phyloP scores from a whole-genome alignment of 2,888 invertebrate genomes.

The Hecatera dysodea region DNA sequence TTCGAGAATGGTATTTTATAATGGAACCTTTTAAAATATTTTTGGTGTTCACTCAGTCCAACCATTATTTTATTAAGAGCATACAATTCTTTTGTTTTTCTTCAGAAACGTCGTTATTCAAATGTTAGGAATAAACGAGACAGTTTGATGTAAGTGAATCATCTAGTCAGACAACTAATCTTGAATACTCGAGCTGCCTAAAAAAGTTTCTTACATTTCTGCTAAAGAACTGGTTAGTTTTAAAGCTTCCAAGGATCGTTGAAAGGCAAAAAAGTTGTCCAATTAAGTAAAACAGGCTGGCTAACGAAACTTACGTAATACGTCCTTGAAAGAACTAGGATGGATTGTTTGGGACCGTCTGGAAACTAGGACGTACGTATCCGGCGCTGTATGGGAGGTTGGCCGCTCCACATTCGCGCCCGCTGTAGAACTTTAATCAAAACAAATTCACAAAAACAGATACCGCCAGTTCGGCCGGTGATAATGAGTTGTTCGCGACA shows the following conservation, averaged over 20 bases:
- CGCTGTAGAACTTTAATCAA: conserved; percentile 64
- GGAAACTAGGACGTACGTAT: conserved; percentile 51
- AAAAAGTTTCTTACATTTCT: conserved; percentile 59
- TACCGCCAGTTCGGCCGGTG: conserved; percentile 57
- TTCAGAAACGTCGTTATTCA: conserved; percentile 22
- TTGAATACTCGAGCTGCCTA: conserved; percentile 39
- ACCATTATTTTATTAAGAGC: conserved; percentile 38
- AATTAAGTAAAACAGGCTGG: conserved; percentile 63
- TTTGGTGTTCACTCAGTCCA: conserved; percentile 39
- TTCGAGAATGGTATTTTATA: conserved; percentile 60
- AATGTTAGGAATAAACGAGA: conserved; percentile 13
- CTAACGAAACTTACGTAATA: conserved; percentile 57
- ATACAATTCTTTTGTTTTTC: conserved; percentile 38
- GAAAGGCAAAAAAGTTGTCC: conserved; percentile 63
- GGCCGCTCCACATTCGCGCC: conserved; percentile 51
- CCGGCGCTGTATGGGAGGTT: conserved; percentile 17
- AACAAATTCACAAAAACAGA: conserved; percentile 68
- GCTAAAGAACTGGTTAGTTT: conserved; percentile 66
- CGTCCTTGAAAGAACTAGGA: conserved; percentile 57
- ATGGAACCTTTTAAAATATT: conserved; percentile 62
- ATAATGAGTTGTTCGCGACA: conserved; percentile 70
- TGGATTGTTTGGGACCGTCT: conserved; percentile 29
- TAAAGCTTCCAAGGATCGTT: conserved; percentile 42
- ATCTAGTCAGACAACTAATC: conserved; percentile 45
- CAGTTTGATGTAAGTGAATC: conserved; percentile 23